Percentiles rank a stretch among this genome's conserved stretches.
Evolutionary conservation across 2,888 invertebrate genomes (phyloP).

Genomic region (Habrosyne pyritoides): DNA sequence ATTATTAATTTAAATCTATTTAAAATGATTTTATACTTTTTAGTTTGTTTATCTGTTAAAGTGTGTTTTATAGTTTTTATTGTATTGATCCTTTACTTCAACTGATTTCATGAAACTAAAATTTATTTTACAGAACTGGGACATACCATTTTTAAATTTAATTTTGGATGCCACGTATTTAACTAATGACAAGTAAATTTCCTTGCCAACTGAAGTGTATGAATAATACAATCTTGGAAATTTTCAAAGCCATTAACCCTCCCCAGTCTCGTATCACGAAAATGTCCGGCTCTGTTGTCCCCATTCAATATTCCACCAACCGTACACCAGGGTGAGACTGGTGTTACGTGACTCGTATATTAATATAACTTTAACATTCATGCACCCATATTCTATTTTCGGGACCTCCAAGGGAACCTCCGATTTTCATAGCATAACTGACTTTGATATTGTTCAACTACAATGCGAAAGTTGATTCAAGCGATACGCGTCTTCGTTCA

Average conservation of each 20-base stretch:
- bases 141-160: not conserved
- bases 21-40: no score
- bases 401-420: slow-evolving; percentile 13
- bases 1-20: no score
- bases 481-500: no score
- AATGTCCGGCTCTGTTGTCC: slow-evolving; percentile 41
- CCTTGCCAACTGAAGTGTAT: slow-evolving; percentile 33
- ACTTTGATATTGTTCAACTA: not conserved
- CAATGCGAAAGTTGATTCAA: not conserved
- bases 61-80: no score
- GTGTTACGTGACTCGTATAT: slow-evolving; percentile 59
- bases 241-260: slow-evolving; percentile 61
- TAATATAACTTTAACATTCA: slow-evolving; percentile 42
- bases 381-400: slow-evolving; percentile 9
- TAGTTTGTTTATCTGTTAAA: no score
- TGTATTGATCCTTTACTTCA: no score
- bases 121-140: not conserved
- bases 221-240: slow-evolving; percentile 47
- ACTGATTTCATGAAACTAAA: no score
- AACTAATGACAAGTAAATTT: slow-evolving; percentile 27
- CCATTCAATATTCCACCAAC: slow-evolving; percentile 46
- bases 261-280: slow-evolving; percentile 35
- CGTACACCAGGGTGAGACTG: slow-evolving; percentile 47
- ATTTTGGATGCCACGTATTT: not conserved
- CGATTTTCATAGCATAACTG: not conserved